Conservation (phyloP, 2,888 invertebrate species). For the Onthophagus sagittarius region DNA sequence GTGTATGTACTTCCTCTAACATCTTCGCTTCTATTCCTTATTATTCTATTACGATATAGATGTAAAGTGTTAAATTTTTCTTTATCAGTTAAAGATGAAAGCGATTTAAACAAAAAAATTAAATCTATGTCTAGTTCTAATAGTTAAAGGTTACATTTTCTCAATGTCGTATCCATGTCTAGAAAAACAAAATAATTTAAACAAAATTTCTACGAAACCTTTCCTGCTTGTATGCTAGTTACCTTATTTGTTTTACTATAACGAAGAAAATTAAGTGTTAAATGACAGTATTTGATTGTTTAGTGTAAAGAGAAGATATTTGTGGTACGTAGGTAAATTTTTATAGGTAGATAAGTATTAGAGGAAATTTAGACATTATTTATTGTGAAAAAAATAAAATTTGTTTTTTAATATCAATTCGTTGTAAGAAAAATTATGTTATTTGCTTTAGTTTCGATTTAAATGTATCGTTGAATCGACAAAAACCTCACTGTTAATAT, state of each 20-base stretch:
- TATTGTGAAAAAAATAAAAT: not conserved
- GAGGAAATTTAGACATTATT: not conserved
- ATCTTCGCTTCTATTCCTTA: conserved; percentile 14
- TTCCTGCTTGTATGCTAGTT: conserved; percentile 3
- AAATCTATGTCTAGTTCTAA: conserved; percentile 4
- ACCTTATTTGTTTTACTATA: not conserved
- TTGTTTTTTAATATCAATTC: not conserved
- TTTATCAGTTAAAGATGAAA: not conserved
- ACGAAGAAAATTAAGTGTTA: conserved; percentile 1
- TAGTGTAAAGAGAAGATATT: not conserved
- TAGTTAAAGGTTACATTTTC: conserved; percentile 5
- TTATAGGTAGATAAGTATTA: not conserved
- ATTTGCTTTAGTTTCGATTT: not conserved
- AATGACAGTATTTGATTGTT: conserved; percentile 8
- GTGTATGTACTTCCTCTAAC: conserved; percentile 10
- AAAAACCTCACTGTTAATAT: conserved; percentile 24
- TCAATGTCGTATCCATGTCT: conserved; percentile 5
- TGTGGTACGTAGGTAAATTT: not conserved
- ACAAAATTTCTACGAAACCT: not conserved
- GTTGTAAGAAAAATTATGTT: not conserved
- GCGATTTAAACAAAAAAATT: not conserved
- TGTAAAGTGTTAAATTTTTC: conserved; percentile 11
- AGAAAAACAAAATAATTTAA: not conserved
- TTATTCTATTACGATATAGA: conserved; percentile 3
- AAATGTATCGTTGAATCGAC: not conserved